Evolutionary conservation across 2,888 invertebrate species (phyloP).

Genomic region (Melieria crassipennis): DNA sequence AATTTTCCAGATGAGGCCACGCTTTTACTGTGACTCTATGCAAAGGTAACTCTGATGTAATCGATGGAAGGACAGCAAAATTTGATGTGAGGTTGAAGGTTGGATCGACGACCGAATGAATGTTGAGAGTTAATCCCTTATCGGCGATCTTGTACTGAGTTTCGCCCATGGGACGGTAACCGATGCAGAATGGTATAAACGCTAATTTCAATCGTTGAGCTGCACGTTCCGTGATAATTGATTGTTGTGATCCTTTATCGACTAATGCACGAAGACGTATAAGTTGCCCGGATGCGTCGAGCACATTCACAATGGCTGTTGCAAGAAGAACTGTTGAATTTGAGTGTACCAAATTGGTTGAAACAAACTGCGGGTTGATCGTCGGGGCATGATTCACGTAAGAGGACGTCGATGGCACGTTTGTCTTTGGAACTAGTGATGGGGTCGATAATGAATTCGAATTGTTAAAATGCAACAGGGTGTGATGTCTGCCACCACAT

Average conservation of each 20-base stretch:
- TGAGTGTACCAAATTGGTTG: not conserved
- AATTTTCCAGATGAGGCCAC: constrained; percentile 12
- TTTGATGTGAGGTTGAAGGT: constrained; percentile 14
- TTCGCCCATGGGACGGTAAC: constrained; percentile 23
- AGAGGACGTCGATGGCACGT: not conserved
- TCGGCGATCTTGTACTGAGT: constrained; percentile 20
- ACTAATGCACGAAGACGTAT: constrained; percentile 8
- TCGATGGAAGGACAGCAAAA: constrained; percentile 15
- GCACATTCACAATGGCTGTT: not conserved
- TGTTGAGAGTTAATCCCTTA: constrained; percentile 18
- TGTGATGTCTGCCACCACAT: constrained; percentile 16
- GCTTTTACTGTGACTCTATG: constrained; percentile 6
- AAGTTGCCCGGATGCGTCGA: not conserved
- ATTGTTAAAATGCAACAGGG: constrained; percentile 21
- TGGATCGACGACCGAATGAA: constrained; percentile 12
- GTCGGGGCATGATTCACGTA: constrained; percentile 11
- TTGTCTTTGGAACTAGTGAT: not conserved
- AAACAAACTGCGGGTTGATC: not conserved
- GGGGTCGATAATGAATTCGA: constrained; percentile 10
- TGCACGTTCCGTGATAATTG: constrained; percentile 2
- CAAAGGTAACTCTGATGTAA: constrained; percentile 18
- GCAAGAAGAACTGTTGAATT: constrained; percentile 1
- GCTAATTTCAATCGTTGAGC: constrained; percentile 2
- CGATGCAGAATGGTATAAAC: constrained; percentile 12
- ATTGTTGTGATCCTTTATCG: constrained; percentile 1